phyloP scores from a whole-genome alignment of 2,888 invertebrate species.

The Apodemia zela region DNA sequence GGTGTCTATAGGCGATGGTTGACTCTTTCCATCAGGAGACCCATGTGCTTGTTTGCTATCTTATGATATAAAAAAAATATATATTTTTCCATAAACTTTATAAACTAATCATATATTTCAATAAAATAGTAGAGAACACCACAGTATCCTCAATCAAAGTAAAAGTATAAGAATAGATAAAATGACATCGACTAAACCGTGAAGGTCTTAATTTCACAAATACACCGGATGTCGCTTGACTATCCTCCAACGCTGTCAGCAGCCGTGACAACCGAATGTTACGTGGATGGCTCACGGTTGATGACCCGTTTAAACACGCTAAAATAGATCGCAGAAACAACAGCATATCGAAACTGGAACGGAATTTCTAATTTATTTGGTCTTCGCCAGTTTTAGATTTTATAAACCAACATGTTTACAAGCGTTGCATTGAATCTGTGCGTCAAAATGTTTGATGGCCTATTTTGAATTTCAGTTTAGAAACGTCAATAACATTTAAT shows the following conservation, averaged over 20 bases:
- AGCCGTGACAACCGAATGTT: conserved; percentile 15
- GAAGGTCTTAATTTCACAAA: conserved; percentile 24
- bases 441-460: conserved; percentile 5
- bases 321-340: conserved; percentile 13
- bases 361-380: conserved; percentile 3
- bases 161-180: neutral
- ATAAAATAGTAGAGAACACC: too few species aligned
- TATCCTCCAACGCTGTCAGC: conserved; percentile 2
- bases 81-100: too few species aligned
- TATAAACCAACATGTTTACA: conserved; percentile 4
- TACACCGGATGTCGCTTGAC: conserved; percentile 18
- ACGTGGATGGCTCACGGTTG: conserved; percentile 14
- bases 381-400: conserved; percentile 9
- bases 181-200: conserved; percentile 23
- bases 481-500: neutral
- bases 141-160: too few species aligned
- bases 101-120: too few species aligned
- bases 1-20: too few species aligned
- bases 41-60: too few species aligned
- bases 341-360: conserved; percentile 9
- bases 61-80: too few species aligned
- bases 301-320: conserved; percentile 2
- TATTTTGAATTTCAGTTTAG: neutral
- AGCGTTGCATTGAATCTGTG: neutral
- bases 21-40: too few species aligned